A percentile compares a stretch with the other conserved stretches of the same genome.
These are phyloP conservation scores for Diaperis boleti DNA, from an alignment of 2,888 invertebrate genomes.

Conservation along the genomic window DNA sequence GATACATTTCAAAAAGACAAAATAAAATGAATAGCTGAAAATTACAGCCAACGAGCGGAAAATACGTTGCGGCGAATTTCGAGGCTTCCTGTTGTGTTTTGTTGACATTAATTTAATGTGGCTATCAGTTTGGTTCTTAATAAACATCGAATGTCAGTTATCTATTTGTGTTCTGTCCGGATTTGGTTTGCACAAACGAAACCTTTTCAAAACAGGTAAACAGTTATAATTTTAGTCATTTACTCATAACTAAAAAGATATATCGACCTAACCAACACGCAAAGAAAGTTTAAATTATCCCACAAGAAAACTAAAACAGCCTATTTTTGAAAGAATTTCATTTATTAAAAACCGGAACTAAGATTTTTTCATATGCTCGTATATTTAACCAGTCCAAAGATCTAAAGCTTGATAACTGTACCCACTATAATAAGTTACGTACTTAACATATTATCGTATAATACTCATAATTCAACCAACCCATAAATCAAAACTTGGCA, in stretches of 20 bases:
- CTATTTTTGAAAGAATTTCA: neutral
- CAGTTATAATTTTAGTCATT: too few species aligned
- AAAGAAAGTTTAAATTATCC: too few species aligned
- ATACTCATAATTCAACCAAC: neutral
- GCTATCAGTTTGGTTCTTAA: too few species aligned
- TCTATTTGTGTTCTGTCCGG: too few species aligned
- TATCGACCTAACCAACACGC: too few species aligned
- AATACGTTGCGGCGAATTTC: neutral
- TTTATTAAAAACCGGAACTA: neutral
- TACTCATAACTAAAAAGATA: too few species aligned
- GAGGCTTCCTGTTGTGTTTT: neutral
- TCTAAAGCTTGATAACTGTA: slow-evolving; percentile 8
- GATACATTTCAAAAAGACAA: neutral
- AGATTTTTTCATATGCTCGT: neutral
- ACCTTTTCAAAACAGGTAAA: too few species aligned
- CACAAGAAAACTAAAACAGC: neutral
- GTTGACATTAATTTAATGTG: too few species aligned
- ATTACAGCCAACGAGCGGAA: neutral
- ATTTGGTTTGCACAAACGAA: too few species aligned
- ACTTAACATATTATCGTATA: neutral
- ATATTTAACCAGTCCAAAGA: neutral
- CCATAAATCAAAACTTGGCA: slow-evolving; percentile 1
- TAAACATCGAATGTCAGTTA: too few species aligned
- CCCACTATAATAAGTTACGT: neutral
- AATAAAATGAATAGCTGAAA: neutral